Base-by-base conservation (phyloP, 37 sponge, comb jelly and placozoan genomes). In the Dysidea cf. avara region DNA sequence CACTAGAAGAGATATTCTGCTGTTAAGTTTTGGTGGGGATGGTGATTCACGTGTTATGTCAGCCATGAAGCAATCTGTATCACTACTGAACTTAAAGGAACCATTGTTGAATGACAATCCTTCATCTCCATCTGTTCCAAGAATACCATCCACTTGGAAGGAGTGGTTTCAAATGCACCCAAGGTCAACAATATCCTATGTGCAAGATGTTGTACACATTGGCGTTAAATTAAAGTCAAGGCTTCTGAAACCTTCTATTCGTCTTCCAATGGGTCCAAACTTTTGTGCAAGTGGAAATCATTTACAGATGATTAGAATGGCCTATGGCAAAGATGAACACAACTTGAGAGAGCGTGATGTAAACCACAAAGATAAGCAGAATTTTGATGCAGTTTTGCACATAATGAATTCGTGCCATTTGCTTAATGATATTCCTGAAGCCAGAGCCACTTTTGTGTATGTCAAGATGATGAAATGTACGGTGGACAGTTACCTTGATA, bases 171-270 rank as follows among this genome's bases (percentile, higher is more conserved):
- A 31, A 30, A 7, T 78, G 0, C 47, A 47, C 12, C 63, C 39
- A 18, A 60, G 74, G 6, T 67, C 69, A 37, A 5, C 74, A 14
- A 46, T 85, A 73, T 35, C 75, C 11, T 85, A 74, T 67, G 69
- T 85, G 4, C 80, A 85, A 58, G 80, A 85, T 62, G 64, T 35
- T 28, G 69, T 85, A 1, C 80, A 79, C 53, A 33, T 85, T 37
- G 86, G 55, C 36, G 62, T 79, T 2, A 85, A 78, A 36, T 43
- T 73, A 17, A 84, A 77, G 11, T 54, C 58, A 5, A 54, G 78
- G 56, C 73, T 77, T 1, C 18, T 84, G 22, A 71, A 63, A 36
- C 76, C 80, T 3, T 74, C 86, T 16, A 74, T 67, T 26, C 46
- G 72, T 9, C 80, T 3, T 74, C 86, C 2, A 74, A 58, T 26